These are phyloP conservation scores for Eulemur rubriventer DNA, from an alignment of 2,797 vertebrate species.

Conservation along the genomic window DNA sequence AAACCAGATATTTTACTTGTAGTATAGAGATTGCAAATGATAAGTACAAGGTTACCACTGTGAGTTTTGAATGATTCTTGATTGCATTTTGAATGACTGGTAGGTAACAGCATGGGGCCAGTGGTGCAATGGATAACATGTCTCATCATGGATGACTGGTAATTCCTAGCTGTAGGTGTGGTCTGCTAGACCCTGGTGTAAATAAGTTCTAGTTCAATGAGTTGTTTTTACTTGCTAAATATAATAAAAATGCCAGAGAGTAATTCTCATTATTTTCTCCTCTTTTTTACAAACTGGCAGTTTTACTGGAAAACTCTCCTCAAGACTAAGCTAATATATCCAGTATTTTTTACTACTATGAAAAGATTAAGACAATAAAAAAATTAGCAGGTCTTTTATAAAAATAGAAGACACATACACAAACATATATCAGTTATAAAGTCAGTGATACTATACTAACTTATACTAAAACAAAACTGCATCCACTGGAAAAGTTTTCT, in stretches of 20 bases:
- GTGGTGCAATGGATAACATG: background rate
- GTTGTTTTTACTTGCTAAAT: slow-evolving; percentile 75
- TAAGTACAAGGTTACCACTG: background rate
- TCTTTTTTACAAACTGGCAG: slow-evolving; percentile 66
- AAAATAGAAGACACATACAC: slow-evolving; percentile 33
- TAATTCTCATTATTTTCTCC: slow-evolving; percentile 76
- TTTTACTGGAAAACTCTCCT: slow-evolving; percentile 47
- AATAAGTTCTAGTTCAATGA: slow-evolving; percentile 72
- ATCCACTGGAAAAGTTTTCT: slow-evolving; percentile 51
- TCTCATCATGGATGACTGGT: slow-evolving; percentile 42
- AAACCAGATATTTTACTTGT: background rate
- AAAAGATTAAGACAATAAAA: slow-evolving; percentile 68
- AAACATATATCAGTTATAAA: slow-evolving; percentile 65
- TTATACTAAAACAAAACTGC: slow-evolving; percentile 55
- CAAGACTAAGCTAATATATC: slow-evolving; percentile 73
- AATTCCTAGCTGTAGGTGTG: slow-evolving; percentile 67
- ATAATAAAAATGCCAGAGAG: slow-evolving; percentile 77
- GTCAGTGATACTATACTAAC: background rate
- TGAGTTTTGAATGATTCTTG: slow-evolving; percentile 53
- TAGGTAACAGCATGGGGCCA: background rate
- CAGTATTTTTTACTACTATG: slow-evolving; percentile 70
- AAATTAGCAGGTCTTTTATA: slow-evolving; percentile 75
- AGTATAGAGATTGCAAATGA: background rate
- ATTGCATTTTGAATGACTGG: slow-evolving; percentile 58
- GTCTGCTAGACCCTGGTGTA: slow-evolving; percentile 65